phyloP scores from a whole-genome alignment of 2,113 vertebrate genomes.

The Rhabdornis inornatus region DNA sequence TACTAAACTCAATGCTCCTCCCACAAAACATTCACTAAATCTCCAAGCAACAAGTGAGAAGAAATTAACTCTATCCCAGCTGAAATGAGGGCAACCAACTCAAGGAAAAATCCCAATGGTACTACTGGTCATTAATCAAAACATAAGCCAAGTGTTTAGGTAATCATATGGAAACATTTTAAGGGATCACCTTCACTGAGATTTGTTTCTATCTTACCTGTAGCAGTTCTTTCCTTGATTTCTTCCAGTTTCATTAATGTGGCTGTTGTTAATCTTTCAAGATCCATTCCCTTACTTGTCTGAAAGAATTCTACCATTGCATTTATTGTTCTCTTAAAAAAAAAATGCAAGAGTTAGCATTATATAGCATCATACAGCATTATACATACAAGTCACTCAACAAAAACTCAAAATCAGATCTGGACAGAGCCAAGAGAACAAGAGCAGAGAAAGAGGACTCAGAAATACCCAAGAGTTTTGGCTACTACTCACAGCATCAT shows the following conservation, averaged over 20 bases:
- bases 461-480: neutral
- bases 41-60: neutral
- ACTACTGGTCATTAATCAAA: neutral
- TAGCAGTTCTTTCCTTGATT: conserved; percentile 93
- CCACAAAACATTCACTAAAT: neutral
- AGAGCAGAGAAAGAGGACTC: neutral
- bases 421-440: neutral
- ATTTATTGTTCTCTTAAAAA: conserved; percentile 86
- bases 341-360: neutral
- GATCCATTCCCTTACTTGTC: conserved; percentile 83
- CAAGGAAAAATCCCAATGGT: neutral
- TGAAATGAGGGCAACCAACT: neutral
- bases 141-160: neutral
- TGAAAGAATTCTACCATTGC: conserved; percentile 89
- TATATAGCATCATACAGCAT: neutral
- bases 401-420: neutral
- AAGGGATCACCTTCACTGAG: neutral
- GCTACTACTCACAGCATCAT: conserved; percentile 86
- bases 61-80: neutral
- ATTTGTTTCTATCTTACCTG: conserved; percentile 72
- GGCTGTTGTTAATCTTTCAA: conserved; percentile 89
- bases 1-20: neutral
- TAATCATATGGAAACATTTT: neutral
- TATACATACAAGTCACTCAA: neutral
- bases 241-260: conserved; percentile 94